Evolutionary conservation across 2,888 invertebrate species (phyloP).

Genomic region (Terebella lapidaria): DNA sequence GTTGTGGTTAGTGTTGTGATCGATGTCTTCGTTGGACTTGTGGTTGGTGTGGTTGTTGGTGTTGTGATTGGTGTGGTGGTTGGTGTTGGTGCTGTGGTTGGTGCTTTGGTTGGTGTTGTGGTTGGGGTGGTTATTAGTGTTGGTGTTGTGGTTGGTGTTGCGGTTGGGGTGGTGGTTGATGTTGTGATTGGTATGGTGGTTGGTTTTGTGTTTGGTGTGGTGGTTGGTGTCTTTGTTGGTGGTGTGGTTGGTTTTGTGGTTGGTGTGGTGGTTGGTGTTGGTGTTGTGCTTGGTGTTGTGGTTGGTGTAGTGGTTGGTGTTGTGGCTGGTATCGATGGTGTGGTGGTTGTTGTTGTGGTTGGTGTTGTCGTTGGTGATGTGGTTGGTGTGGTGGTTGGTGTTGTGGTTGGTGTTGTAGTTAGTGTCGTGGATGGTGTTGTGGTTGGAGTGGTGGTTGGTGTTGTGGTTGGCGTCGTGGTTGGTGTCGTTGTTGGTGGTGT

Average conservation of each 20-base stretch:
- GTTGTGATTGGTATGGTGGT: not conserved
- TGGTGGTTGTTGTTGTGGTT: conserved; percentile 1
- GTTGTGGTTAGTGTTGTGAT: not conserved
- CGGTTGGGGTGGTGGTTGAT: not conserved
- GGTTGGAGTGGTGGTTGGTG: not conserved
- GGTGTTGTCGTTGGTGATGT: not conserved
- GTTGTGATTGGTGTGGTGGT: not conserved
- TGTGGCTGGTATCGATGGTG: conserved; percentile 6
- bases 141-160: not conserved
- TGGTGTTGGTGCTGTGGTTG: not conserved
- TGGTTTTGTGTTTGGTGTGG: not conserved
- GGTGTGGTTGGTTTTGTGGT: not conserved
- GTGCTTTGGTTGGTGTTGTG: not conserved
- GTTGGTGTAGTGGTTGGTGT: conserved; percentile 2
- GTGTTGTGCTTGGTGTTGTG: conserved; percentile 1
- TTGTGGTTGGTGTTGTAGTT: not conserved
- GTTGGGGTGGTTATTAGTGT: not conserved
- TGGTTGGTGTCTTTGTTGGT: not conserved
- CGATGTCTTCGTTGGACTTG: not conserved
- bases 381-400: not conserved
- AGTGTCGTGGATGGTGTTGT: not conserved
- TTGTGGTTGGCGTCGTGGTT: not conserved
- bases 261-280: conserved; percentile 2
- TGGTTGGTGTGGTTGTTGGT: not conserved
- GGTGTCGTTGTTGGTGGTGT: conserved; percentile 1